Percentiles rank a stretch among this genome's conserved stretches.
phyloP scores from a whole-genome alignment of 1,140 invertebrate genomes.

The Drosophila cardini region DNA sequence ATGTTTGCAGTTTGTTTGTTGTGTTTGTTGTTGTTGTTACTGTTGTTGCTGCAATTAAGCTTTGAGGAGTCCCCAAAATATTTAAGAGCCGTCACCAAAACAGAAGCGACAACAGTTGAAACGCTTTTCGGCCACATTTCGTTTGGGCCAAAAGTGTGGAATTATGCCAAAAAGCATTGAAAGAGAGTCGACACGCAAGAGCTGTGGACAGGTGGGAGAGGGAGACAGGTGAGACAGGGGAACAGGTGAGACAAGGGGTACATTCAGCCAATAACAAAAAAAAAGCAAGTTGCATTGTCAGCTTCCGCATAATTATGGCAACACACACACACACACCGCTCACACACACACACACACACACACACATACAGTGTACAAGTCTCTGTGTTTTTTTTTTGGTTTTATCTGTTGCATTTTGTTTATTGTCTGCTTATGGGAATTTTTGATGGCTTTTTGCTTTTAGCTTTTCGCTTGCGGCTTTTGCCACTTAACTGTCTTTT shows the following conservation, averaged over 20 bases:
- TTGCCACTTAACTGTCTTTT: conserved; percentile 17
- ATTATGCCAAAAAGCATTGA: conserved; percentile 55
- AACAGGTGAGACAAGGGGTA: neutral
- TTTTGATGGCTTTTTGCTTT: conserved; percentile 57
- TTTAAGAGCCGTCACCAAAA: conserved; percentile 53
- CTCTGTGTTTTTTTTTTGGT: conserved; percentile 5
- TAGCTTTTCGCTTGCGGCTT: conserved; percentile 2
- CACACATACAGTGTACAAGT: conserved; percentile 39
- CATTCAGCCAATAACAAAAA: conserved; percentile 1
- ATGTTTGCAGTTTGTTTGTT: conserved; percentile 40
- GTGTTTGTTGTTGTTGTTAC: no score
- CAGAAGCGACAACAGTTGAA: conserved; percentile 40
- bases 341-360: conserved; percentile 55
- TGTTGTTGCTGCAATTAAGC: conserved; percentile 45
- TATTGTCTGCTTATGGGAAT: conserved; percentile 75
- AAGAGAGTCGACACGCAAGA: conserved; percentile 31
- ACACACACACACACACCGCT: conserved; percentile 56
- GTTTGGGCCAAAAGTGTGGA: conserved; percentile 37
- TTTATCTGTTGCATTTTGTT: conserved; percentile 48
- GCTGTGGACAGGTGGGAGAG: neutral
- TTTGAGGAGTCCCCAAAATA: conserved; percentile 24
- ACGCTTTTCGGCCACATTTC: conserved; percentile 28
- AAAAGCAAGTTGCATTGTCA: conserved; percentile 80
- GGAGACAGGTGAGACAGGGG: neutral
- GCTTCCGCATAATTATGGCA: conserved; percentile 82